Conservation (phyloP, 2,888 invertebrate genomes). For the Alloplasta piceator region DNA sequence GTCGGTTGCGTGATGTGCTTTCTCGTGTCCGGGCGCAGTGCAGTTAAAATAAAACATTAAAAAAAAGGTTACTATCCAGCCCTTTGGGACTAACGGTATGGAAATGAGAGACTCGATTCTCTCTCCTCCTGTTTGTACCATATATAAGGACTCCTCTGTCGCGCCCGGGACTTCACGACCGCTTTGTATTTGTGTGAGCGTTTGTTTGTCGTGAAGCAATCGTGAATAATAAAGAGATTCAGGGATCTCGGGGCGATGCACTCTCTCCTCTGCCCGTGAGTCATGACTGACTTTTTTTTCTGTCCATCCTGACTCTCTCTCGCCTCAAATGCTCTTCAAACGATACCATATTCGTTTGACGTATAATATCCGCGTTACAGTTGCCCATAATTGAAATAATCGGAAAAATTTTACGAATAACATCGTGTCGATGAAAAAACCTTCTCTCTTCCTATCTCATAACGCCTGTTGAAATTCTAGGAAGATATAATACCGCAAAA, state of each 20-base stretch:
- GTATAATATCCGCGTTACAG: no score
- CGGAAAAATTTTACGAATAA: no score
- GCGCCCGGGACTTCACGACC: constrained; percentile 50
- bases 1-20: constrained; percentile 22
- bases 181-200: not conserved
- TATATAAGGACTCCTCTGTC: constrained; percentile 16
- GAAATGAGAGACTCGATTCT: constrained; percentile 45
- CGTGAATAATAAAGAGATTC: constrained; percentile 67
- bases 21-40: constrained; percentile 19
- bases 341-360: no score
- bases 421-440: no score
- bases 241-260: constrained; percentile 67
- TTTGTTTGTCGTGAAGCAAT: constrained; percentile 60
- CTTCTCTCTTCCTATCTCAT: constrained; percentile 11
- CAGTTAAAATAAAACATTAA: constrained; percentile 30
- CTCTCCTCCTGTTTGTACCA: not conserved
- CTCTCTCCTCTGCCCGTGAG: constrained; percentile 61
- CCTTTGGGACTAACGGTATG: constrained; percentile 62
- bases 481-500: constrained; percentile 61
- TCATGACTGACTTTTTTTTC: constrained; percentile 33
- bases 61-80: constrained; percentile 35
- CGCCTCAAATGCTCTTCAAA: no score
- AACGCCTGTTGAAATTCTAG: constrained; percentile 49
- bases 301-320: constrained; percentile 37
- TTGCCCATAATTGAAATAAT: no score